These are phyloP conservation scores for Sternotherus odoratus DNA, from an alignment of 2,797 vertebrate genomes.

Conservation along the genomic window DNA sequence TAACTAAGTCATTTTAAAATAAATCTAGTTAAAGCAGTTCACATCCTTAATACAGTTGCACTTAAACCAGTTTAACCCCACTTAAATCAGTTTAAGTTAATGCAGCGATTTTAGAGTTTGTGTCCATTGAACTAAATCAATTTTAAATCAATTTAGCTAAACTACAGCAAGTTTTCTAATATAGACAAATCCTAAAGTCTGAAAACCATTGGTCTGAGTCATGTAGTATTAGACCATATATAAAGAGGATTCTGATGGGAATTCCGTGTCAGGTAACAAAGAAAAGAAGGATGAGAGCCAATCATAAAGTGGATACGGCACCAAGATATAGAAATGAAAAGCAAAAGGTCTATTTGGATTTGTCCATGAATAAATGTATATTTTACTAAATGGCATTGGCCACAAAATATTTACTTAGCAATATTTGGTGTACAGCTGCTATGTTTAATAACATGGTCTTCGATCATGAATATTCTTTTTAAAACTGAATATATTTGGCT, in stretches of 20 bases:
- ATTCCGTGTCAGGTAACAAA: background rate
- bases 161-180: background rate
- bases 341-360: background rate
- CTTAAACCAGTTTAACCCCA: background rate
- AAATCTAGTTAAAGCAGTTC: background rate
- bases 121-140: background rate
- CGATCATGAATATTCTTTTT: background rate
- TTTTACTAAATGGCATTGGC: background rate
- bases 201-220: background rate
- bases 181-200: background rate
- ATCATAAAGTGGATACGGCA: background rate
- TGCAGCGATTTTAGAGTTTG: background rate
- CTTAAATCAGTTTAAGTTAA: background rate
- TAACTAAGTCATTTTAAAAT: background rate
- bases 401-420: background rate
- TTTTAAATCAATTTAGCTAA: background rate
- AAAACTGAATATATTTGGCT: background rate
- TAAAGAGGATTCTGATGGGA: background rate
- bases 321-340: background rate
- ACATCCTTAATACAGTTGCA: background rate
- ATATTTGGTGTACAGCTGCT: background rate
- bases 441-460: background rate
- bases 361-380: background rate
- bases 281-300: background rate
- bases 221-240: background rate